Conservation (phyloP, 2,113 vertebrate species). For the Tragelaphus strepsiceros region DNA sequence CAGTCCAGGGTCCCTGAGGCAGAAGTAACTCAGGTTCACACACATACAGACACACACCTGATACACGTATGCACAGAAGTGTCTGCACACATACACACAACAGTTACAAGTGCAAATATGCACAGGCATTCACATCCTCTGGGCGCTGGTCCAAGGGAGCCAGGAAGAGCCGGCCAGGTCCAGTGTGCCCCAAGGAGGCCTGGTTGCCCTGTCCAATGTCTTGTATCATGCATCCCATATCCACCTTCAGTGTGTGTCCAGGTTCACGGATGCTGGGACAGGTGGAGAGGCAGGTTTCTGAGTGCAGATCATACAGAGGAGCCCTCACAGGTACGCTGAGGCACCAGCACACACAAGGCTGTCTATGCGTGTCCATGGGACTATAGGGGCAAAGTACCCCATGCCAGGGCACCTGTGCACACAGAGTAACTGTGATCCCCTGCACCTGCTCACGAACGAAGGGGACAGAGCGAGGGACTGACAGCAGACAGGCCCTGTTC, state of each 20-base stretch:
- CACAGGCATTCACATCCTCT: background rate
- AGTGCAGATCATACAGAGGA: background rate
- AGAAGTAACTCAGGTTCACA: background rate
- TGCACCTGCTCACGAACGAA: background rate
- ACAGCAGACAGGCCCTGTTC: background rate
- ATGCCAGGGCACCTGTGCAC: background rate
- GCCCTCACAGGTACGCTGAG: background rate
- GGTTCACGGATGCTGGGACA: background rate
- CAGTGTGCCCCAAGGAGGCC: background rate
- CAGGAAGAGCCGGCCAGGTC: background rate
- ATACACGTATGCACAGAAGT: background rate
- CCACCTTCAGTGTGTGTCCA: background rate
- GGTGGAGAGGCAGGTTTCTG: background rate
- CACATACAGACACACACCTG: accelerated
- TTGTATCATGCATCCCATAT: accelerated
- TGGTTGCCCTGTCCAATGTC: background rate
- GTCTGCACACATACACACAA: background rate
- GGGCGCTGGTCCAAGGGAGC: background rate
- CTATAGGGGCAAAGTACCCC: background rate
- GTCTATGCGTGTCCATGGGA: background rate
- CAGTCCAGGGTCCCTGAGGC: background rate
- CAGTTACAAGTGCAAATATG: too few relatives aligned
- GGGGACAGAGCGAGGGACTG: background rate
- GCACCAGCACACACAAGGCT: background rate
- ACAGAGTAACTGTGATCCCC: background rate